Conservation (phyloP, 2,888 invertebrate genomes). For the Drosophila nr. perissopoda region DNA sequence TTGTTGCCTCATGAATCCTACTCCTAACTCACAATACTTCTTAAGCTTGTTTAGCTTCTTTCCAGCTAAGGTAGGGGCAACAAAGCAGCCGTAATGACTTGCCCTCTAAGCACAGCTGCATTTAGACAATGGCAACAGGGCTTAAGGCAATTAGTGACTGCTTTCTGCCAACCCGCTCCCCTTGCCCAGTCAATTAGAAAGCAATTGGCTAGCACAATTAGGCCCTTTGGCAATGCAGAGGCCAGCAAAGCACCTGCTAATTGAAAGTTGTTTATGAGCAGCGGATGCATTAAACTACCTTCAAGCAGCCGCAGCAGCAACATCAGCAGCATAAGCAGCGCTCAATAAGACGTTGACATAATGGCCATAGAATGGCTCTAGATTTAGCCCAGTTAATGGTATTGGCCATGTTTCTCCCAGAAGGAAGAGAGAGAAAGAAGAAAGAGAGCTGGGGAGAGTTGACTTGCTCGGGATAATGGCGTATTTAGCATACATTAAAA, state of each 20-base stretch:
- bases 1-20: background rate
- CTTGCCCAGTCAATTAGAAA: constrained; percentile 50
- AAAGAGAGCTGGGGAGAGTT: constrained; percentile 9
- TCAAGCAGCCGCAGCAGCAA: constrained; percentile 8
- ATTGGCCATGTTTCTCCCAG: constrained; percentile 48
- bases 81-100: background rate
- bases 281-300: constrained; percentile 41
- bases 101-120: constrained; percentile 13
- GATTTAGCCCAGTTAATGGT: constrained; percentile 45
- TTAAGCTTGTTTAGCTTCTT: background rate
- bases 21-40: background rate
- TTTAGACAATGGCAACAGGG: constrained; percentile 14
- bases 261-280: constrained; percentile 71
- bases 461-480: constrained; percentile 73
- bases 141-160: constrained; percentile 27
- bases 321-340: background rate
- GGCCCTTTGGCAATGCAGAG: constrained; percentile 25
- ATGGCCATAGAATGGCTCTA: constrained; percentile 38
- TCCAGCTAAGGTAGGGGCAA: background rate
- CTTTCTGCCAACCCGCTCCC: background rate
- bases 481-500: constrained; percentile 80
- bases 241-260: constrained; percentile 63
- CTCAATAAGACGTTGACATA: constrained; percentile 21
- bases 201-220: constrained; percentile 48
- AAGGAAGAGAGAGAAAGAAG: constrained; percentile 51